These are phyloP conservation scores for Margaritifera margaritifera DNA, from an alignment of 2,888 invertebrate species.

Conservation along the genomic window DNA sequence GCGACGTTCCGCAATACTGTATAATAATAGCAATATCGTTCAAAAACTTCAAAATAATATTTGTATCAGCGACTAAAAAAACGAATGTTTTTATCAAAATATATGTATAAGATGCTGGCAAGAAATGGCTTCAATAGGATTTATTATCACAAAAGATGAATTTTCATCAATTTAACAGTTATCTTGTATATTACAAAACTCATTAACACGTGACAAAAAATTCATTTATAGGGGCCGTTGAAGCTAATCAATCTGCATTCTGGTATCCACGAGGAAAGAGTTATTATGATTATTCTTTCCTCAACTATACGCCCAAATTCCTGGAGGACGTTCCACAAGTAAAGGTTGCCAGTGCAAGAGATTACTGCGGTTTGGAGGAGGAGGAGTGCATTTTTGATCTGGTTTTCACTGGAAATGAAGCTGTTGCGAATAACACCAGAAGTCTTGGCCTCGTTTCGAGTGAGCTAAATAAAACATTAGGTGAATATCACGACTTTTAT, in stretches of 20 bases:
- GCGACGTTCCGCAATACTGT: no score
- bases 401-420: background rate
- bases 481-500: background rate
- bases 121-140: no score
- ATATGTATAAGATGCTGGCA: no score
- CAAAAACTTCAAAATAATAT: no score
- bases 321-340: background rate
- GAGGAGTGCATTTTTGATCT: conserved; percentile 9
- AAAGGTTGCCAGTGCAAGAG: background rate
- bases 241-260: background rate
- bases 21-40: no score
- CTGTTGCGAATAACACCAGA: background rate
- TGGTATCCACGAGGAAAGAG: background rate
- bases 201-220: no score
- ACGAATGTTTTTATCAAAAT: no score
- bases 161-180: no score
- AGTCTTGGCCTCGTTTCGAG: background rate
- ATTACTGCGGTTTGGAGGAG: background rate
- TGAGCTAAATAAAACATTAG: background rate
- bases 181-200: no score
- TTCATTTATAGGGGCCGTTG: background rate
- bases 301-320: conserved; percentile 6
- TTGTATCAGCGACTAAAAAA: no score
- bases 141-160: no score
- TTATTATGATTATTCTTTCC: background rate